Conservation (phyloP, 2,113 vertebrate species). For the Coptodon rendalli region DNA sequence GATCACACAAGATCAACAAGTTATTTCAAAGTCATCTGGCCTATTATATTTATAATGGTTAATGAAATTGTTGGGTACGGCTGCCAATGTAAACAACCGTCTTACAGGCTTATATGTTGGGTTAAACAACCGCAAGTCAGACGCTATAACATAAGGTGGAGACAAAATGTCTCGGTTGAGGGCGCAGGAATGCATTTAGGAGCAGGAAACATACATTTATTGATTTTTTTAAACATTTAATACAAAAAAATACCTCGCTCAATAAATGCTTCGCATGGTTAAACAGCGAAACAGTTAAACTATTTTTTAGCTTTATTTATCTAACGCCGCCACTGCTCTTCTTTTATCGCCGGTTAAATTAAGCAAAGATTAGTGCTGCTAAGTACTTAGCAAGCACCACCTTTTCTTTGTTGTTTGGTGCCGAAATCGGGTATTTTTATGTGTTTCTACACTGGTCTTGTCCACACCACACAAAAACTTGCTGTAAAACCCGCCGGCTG, state of each 20-base stretch:
- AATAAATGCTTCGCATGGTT: background rate
- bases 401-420: constrained; percentile 51
- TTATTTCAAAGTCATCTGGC: background rate
- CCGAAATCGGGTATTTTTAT: background rate
- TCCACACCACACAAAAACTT: background rate
- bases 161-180: background rate
- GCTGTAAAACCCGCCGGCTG: background rate
- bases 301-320: background rate
- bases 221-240: background rate
- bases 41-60: background rate
- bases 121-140: background rate
- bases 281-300: background rate
- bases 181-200: background rate
- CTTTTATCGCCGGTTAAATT: background rate
- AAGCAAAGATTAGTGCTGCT: background rate
- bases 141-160: background rate
- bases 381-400: background rate
- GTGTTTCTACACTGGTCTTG: background rate
- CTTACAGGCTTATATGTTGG: background rate
- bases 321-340: background rate
- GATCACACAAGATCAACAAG: background rate
- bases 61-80: background rate
- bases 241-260: background rate
- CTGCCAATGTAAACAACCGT: background rate
- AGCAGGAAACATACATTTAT: background rate